phyloP scores from a whole-genome alignment of 2,888 invertebrate species.

The Julus scanicus region DNA sequence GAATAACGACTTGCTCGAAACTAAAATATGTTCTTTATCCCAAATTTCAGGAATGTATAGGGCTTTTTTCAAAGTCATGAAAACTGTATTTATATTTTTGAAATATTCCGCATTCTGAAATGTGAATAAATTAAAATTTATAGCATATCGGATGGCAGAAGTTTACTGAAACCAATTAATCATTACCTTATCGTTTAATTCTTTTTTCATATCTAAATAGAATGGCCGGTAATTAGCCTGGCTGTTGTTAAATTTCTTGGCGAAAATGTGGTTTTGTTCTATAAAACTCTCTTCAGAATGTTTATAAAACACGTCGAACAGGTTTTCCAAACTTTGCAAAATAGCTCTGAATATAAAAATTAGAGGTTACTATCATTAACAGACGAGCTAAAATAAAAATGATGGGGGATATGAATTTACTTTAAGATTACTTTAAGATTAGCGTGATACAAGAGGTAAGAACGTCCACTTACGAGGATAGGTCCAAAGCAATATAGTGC shows the following conservation, averaged over 20 bases:
- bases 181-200: not conserved
- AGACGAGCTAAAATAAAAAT: too few relatives aligned
- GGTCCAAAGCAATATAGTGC: not conserved
- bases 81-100: not conserved
- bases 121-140: not conserved
- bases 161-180: not conserved
- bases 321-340: constrained; percentile 21
- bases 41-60: not conserved
- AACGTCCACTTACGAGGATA: not conserved
- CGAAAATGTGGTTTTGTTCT: not conserved
- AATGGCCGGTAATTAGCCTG: not conserved
- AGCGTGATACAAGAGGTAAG: not conserved
- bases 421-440: too few relatives aligned
- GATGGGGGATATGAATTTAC: too few relatives aligned
- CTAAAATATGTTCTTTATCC: not conserved
- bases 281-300: not conserved
- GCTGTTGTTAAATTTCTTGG: not conserved
- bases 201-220: not conserved
- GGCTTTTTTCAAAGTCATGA: not conserved
- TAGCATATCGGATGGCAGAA: not conserved
- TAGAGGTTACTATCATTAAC: too few relatives aligned
- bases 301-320: not conserved
- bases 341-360: not conserved
- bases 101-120: not conserved
- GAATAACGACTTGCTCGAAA: not conserved